A percentile compares a stretch with the other conserved stretches of the same genome.
Evolutionary conservation across 2,797 vertebrate species (phyloP).

Genomic region (Coregonus suidteri): DNA sequence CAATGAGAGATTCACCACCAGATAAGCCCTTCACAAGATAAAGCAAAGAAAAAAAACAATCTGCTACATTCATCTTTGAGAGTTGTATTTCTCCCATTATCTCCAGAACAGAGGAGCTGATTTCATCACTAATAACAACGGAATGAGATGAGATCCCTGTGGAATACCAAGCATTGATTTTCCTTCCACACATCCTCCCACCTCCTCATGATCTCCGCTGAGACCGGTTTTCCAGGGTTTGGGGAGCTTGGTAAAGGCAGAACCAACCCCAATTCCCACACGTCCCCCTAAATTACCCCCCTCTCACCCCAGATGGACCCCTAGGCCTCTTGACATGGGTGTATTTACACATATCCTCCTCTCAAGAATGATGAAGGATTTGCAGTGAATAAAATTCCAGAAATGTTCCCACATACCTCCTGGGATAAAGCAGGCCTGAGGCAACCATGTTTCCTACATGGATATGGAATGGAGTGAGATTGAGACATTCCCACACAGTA

Average conservation of each 20-base stretch:
- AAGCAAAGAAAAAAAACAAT: slow-evolving; percentile 24
- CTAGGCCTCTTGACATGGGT: slow-evolving; percentile 8
- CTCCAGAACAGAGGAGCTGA: not conserved
- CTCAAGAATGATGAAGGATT: slow-evolving; percentile 43
- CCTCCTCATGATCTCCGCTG: not conserved
- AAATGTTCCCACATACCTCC: slow-evolving; percentile 43
- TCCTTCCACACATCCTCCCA: not conserved
- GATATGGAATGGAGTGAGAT: slow-evolving; percentile 7
- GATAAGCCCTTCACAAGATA: slow-evolving; percentile 11
- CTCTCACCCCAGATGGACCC: slow-evolving; percentile 31
- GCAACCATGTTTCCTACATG: slow-evolving; percentile 14
- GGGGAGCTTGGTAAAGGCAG: slow-evolving; percentile 10
- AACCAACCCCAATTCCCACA: slow-evolving; percentile 1
- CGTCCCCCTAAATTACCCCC: not conserved
- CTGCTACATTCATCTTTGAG: slow-evolving; percentile 10
- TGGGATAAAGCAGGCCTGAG: slow-evolving; percentile 24
- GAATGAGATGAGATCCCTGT: not conserved
- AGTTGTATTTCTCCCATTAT: not conserved
- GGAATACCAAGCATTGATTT: not conserved
- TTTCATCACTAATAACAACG: slow-evolving; percentile 14
- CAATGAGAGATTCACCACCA: slow-evolving; percentile 11
- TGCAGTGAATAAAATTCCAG: slow-evolving; percentile 28
- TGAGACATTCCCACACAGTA: not conserved
- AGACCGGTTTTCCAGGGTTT: slow-evolving; percentile 24
- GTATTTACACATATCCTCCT: slow-evolving; percentile 38